Base-by-base conservation (phyloP, 2,888 invertebrate species). In the Diaperis boleti region DNA sequence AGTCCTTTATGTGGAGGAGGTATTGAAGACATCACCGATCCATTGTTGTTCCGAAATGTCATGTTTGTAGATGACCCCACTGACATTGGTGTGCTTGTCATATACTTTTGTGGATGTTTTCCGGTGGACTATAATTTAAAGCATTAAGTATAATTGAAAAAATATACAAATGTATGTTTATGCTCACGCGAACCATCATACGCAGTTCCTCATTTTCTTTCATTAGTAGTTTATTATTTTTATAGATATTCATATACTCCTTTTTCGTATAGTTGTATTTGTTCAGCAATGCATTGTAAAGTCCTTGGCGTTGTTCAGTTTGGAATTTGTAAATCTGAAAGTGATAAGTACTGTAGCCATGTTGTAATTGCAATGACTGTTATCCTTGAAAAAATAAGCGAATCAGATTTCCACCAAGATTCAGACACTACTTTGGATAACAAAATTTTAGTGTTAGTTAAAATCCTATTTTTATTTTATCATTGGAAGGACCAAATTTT, bases 211-310 rank as follows among this genome's bases (percentile, higher is more conserved):
- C 73, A 55, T 74, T 76, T 59, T 80, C 78, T 35, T 71, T 76
- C 22, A 70, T 65, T 8, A 78, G 44, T 14, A 68, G 69, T 31
- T 75, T 73, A 35, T 71, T 72, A 3, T 67, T 64, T 42, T 73
- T 71, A 45, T 73, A 69, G 41, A 54, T 66, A 39, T 73, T 73
- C 14, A 74, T 64, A 20, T 74, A 67, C 64, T 78, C 75, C 8
- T 69, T 74, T 63, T 79, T 81, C 0, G 74, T 72, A 60, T 64
- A 70, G 3, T 59, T 67, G 45, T 81, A 80, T 68, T 80, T 80
- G 31, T 64, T 62, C 2, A 45, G 41, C 13, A 76, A 26, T 7
- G 66, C 62, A 59, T 76, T 71, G 8, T 70, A 52, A 14, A 76
- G 65, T 20, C 66, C 63, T 11, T 54, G 64, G 13, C 67, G 68